Conservation (phyloP, 2,113 vertebrate species). For the Tylochromis polylepis region DNA sequence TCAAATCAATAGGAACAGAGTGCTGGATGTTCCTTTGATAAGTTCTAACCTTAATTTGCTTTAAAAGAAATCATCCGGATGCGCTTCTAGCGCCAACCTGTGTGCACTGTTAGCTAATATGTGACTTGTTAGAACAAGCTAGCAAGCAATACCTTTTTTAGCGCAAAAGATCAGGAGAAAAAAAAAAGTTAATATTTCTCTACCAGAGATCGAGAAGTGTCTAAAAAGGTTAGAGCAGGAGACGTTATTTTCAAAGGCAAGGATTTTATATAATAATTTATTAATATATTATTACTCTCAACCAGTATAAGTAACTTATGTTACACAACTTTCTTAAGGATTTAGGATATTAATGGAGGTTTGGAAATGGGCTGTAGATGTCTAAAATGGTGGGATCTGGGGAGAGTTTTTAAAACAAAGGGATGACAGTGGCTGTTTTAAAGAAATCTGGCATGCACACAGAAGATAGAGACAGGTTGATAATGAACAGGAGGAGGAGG, state of each 20-base stretch:
- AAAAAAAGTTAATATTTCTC: background rate
- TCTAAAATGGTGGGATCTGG: background rate
- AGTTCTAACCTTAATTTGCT: background rate
- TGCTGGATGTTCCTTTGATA: conserved; percentile 29
- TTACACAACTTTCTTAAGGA: background rate
- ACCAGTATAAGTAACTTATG: background rate
- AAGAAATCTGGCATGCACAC: background rate
- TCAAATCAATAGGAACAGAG: background rate
- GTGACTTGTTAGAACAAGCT: background rate
- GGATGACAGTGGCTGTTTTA: background rate
- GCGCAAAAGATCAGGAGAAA: background rate
- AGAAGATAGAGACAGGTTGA: background rate
- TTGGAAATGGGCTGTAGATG: background rate
- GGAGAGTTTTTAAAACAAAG: background rate
- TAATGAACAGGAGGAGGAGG: background rate
- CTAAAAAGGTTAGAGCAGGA: background rate
- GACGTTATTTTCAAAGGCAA: background rate
- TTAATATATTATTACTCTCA: too few relatives aligned
- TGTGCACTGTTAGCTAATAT: background rate
- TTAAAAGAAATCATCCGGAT: background rate
- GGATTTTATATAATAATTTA: too few relatives aligned
- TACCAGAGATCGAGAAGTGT: background rate
- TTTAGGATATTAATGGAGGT: background rate
- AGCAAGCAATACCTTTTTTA: background rate
- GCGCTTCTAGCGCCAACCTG: background rate